A percentile compares a stretch with the other conserved stretches of the same genome.
phyloP scores from a whole-genome alignment of 2,113 vertebrate species.

The Plestiodon gilberti region DNA sequence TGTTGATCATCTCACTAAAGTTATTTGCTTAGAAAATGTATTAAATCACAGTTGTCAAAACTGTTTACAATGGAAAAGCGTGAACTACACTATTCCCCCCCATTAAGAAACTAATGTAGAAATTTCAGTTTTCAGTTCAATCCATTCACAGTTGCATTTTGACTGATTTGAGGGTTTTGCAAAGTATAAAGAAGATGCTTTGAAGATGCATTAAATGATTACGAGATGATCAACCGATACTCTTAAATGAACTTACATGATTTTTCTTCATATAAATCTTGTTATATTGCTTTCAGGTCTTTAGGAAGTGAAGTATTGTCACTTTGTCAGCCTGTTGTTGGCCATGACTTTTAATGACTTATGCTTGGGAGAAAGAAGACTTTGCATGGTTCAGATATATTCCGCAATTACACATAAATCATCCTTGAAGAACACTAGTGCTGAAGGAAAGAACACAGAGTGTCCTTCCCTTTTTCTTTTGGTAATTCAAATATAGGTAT shows the following conservation, averaged over 20 bases:
- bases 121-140: neutral
- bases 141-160: neutral
- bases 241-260: neutral
- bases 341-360: neutral
- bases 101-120: neutral
- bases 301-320: neutral
- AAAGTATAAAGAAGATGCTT: neutral
- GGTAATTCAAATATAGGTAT: slow-evolving; percentile 70
- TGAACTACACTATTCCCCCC: neutral
- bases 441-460: slow-evolving; percentile 35
- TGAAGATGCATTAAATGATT: neutral
- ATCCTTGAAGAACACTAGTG: neutral
- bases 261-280: slow-evolving; percentile 5
- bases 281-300: neutral
- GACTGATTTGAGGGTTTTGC: neutral
- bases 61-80: neutral
- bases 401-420: slow-evolving; percentile 41
- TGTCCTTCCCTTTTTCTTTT: slow-evolving; percentile 38
- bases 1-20: neutral
- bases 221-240: neutral
- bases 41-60: neutral
- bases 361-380: neutral
- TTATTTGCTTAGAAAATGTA: neutral
- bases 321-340: neutral
- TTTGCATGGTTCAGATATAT: neutral